Conservation (phyloP, 2,797 vertebrate species). For the Eulemur rubriventer region DNA sequence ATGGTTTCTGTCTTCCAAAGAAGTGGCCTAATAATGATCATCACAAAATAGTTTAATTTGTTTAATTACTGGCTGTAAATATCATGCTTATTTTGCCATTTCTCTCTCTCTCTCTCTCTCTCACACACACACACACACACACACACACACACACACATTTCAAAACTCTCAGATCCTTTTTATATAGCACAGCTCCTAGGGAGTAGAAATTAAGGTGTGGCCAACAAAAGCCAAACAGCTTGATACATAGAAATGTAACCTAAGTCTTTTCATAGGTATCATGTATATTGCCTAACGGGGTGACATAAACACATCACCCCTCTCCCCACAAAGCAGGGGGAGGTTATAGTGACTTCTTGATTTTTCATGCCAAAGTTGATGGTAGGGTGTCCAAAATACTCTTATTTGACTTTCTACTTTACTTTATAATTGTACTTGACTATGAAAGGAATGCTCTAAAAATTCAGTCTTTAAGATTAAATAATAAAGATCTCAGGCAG, state of each 20-base stretch:
- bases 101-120: not conserved
- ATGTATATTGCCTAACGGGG: not conserved
- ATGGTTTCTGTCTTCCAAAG: slow-evolving; percentile 8
- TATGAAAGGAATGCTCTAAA: not conserved
- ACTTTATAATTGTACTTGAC: not conserved
- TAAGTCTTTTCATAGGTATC: not conserved
- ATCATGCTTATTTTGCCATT: not conserved
- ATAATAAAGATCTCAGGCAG: not conserved
- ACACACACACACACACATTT: not conserved
- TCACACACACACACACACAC: no score
- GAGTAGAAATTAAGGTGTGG: not conserved
- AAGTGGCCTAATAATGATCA: not conserved
- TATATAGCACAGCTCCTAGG: not conserved
- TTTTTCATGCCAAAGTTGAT: not conserved
- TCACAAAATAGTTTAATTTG: not conserved
- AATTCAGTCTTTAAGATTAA: not conserved
- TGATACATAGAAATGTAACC: not conserved
- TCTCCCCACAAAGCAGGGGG: not conserved
- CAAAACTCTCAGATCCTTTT: not conserved
- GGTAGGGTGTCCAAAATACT: not conserved
- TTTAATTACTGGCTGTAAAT: not conserved
- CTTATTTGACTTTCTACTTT: not conserved
- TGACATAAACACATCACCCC: no score
- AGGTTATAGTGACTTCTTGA: not conserved
- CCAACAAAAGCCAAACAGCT: not conserved